Evolutionary conservation across 2,888 invertebrate species (phyloP), one percentile per base, ranked within the genome.

Genomic region (Lissocephala sabroskyi): DNA sequence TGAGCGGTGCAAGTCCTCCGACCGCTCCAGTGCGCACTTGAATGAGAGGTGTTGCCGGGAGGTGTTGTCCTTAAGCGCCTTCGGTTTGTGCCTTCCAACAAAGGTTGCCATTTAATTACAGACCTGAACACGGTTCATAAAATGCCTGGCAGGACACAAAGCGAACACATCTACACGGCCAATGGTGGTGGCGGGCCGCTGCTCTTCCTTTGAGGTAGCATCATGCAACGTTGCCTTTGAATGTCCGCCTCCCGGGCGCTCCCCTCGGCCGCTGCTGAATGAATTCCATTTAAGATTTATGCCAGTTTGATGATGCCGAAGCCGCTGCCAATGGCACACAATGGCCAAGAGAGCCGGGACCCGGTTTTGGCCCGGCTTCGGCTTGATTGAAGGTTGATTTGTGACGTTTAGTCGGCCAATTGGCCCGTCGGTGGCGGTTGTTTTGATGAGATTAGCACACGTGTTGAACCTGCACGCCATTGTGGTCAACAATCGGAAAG

Each of bases 61-160:
- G 82, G 82, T 81, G 81, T 81, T 80, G 75, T 71, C 77, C 78
- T 78, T 76, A 78, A 79, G 80, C 81, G 81, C 81, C 79, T 75
- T 44, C 59, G 56, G 52, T 64, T 62, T 49, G 50, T 65, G 37
- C 13, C 1, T 35, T 35, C 47, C 52, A 49, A 51, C 46, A 52
- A 65, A 67, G 65, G 45, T 35, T 19, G 18, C 51, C 32, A 18
- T 45, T 53, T 81, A 81, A 81, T 81, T 81, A 79, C 79, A 68
- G 66, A 55, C 64, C 52, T 74, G 65, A 62, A 48, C 40, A 40
- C 45, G 51, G 62, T 62, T 60, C 58, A 66, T n/a, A n/a, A 66
- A 68, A 68, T 70, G 71, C 74, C 59, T 61, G 66, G 54, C 54
- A 71, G 73, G 73, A 66, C 49, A 41, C 19, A 45, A 50, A 32